These are phyloP conservation scores for Anniella stebbinsi DNA, from an alignment of 2,797 vertebrate genomes.

Conservation along the genomic window DNA sequence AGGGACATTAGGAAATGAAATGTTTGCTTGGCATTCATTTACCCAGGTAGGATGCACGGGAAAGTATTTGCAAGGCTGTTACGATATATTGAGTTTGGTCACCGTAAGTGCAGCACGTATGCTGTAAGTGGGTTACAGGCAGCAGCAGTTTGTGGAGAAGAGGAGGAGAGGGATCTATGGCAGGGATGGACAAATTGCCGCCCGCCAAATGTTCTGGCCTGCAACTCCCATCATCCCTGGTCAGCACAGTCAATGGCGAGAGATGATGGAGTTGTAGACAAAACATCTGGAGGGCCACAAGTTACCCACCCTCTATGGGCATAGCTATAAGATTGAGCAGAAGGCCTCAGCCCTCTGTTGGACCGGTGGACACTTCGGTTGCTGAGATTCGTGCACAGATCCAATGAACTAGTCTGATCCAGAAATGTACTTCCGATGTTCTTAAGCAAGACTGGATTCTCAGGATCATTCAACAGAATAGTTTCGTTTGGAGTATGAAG, in stretches of 20 bases:
- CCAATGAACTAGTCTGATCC: no score
- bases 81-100: background rate
- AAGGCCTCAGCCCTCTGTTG: background rate
- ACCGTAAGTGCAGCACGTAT: background rate
- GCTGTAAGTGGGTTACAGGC: background rate
- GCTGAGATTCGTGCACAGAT: background rate
- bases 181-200: background rate
- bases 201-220: background rate
- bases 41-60: slow-evolving; percentile 30
- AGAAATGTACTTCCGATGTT: no score
- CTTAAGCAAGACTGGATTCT: background rate
- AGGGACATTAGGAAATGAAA: slow-evolving; percentile 25
- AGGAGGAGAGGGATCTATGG: background rate
- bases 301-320: background rate
- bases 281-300: background rate
- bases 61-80: background rate
- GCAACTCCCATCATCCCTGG: background rate
- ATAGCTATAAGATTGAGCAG: background rate
- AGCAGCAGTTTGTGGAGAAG: background rate
- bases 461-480: background rate
- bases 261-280: background rate
- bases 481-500: background rate
- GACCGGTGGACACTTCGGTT: background rate
- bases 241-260: background rate
- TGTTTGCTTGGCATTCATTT: slow-evolving; percentile 47